Base-by-base conservation (phyloP, 2,888 invertebrate species). In the Sinotaia quadrata region DNA sequence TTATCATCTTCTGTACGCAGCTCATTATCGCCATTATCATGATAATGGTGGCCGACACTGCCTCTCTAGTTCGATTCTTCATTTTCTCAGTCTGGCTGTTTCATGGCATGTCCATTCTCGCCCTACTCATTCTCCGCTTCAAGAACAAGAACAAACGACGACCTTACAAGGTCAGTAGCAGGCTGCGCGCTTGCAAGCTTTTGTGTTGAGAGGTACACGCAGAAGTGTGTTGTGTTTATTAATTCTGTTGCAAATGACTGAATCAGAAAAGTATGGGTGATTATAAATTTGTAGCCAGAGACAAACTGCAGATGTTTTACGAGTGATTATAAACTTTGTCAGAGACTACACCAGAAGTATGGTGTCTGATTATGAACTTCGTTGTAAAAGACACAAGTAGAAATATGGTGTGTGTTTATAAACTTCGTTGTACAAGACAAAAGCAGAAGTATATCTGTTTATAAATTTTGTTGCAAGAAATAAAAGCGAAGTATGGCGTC, bases 71-170 rank as follows among this genome's bases (percentile, higher is more conserved):
- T 4, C 69, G 75, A 3, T 79, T 78, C 68, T 77, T 73, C 67
- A 73, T 79, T 21, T 79, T 79, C 61, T 74, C 73, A 1, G 79
- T 78, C 12, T 80, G 80, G 79, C 41, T 77, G 27, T 79, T 79
- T 62, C 79, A 79, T 63, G 79, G 78, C 8, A 54, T 75, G 12
- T 70, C 79, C 0, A 57, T 78, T 7, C 60, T 75, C 31, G 79
- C 78, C 12, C 68, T 79, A 31, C 65, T 79, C 2, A 68, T 76
- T 8, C 76, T 79, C 34, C 66, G 79, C 3, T 71, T 75, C 56
- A 77, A 77, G 59, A 76, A 78, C 59, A 76, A 75, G 47, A 68
- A 75, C 49, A 73, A 77, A 31, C 49, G 61, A 8, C 60, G 75
- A 24, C 79, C 77, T 2, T 79, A 79, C 49, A 76, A 79, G 72